phyloP scores from a whole-genome alignment of 2,113 vertebrate species.

The Apeltes quadracus region DNA sequence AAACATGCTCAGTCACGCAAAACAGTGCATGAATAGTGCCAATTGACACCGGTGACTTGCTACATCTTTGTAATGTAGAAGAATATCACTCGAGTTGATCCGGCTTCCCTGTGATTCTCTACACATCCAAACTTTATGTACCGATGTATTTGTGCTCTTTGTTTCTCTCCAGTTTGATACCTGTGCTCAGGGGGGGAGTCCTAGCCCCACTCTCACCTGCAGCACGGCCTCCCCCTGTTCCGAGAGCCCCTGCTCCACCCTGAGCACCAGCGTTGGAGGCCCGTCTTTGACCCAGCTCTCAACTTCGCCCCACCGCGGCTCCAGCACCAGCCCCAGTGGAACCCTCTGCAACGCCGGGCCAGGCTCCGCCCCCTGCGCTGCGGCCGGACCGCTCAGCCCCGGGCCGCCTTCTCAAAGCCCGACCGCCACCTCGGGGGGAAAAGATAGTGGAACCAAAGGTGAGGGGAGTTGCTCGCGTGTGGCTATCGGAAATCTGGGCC shows the following conservation, averaged over 20 bases:
- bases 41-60: slow-evolving; percentile 37
- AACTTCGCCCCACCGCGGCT: slow-evolving; percentile 50
- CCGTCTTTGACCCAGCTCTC: slow-evolving; percentile 43
- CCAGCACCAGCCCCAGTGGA: slow-evolving; percentile 84
- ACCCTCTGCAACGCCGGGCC: slow-evolving; percentile 89
- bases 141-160: not conserved
- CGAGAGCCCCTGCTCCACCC: slow-evolving; percentile 78
- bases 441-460: slow-evolving; percentile 98
- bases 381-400: slow-evolving; percentile 85
- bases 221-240: slow-evolving; percentile 82
- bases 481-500: slow-evolving; percentile 12
- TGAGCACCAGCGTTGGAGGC: slow-evolving; percentile 59
- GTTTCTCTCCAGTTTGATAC: slow-evolving; percentile 80
- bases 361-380: slow-evolving; percentile 82
- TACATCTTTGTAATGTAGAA: not conserved
- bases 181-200: slow-evolving; percentile 88
- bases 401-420: slow-evolving; percentile 90
- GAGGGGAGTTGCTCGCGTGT: slow-evolving; percentile 62
- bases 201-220: slow-evolving; percentile 95
- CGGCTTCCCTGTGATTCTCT: not conserved
- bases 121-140: not conserved
- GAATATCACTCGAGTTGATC: not conserved
- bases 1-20: slow-evolving; percentile 28
- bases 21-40: slow-evolving; percentile 39
- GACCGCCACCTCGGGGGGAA: slow-evolving; percentile 97